phyloP scores from a whole-genome alignment of 2,888 invertebrate genomes.

The Hypena proboscidalis region DNA sequence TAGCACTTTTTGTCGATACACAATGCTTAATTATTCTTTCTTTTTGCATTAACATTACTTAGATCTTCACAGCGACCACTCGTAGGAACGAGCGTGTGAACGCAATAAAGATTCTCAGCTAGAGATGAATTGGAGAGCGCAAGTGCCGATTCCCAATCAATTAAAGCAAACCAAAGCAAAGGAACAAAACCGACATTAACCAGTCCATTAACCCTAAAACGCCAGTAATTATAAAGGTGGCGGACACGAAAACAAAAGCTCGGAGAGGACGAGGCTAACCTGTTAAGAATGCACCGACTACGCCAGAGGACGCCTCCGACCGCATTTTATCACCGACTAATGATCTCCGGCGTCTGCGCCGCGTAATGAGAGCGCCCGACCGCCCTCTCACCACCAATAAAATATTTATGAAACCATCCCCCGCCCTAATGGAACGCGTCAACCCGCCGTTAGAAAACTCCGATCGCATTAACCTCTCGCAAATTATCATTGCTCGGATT shows the following conservation, averaged over 20 bases:
- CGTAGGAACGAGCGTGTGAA: too few species aligned
- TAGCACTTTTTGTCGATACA: too few species aligned
- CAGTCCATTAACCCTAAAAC: slow-evolving; percentile 51
- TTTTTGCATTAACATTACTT: too few species aligned
- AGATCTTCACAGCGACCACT: too few species aligned
- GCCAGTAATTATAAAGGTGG: slow-evolving; percentile 60
- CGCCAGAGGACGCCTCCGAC: slow-evolving; percentile 51
- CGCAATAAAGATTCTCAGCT: slow-evolving; percentile 27
- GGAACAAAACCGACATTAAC: slow-evolving; percentile 47
- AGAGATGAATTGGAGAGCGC: slow-evolving; percentile 31
- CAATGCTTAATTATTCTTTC: too few species aligned
- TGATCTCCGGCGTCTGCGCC: slow-evolving; percentile 66
- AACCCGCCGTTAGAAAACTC: slow-evolving; percentile 60
- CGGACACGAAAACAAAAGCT: slow-evolving; percentile 61
- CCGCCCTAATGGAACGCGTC: slow-evolving; percentile 73
- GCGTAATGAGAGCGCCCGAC: slow-evolving; percentile 72
- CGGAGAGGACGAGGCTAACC: slow-evolving; percentile 45
- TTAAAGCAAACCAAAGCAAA: slow-evolving; percentile 42
- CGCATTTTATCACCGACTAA: slow-evolving; percentile 80
- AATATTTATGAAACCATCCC: slow-evolving; percentile 80
- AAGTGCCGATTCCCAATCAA: slow-evolving; percentile 40
- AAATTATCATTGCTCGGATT: slow-evolving; percentile 48
- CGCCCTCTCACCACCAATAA: slow-evolving; percentile 73
- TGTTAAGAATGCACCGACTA: slow-evolving; percentile 65
- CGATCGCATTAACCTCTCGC: slow-evolving; percentile 50